phyloP scores from a whole-genome alignment of 1,140 invertebrate genomes.

The Drosophila orosa region DNA sequence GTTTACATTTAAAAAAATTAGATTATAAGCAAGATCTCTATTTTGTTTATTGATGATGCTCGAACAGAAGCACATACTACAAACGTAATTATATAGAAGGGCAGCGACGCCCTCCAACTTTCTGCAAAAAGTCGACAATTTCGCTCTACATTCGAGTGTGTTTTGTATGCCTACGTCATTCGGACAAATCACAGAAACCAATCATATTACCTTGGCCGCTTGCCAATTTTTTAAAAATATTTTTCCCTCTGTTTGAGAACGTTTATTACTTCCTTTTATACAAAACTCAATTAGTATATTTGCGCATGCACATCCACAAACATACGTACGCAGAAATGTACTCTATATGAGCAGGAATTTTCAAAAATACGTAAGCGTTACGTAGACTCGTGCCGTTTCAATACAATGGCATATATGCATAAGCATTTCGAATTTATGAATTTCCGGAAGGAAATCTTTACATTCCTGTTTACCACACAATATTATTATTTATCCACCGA shows the following conservation, averaged over 20 bases:
- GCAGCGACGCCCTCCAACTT: conserved; percentile 25
- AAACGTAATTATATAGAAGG: too few species aligned
- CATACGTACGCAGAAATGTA: conserved; percentile 25
- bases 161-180: conserved; percentile 55
- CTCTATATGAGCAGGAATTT: conserved; percentile 39
- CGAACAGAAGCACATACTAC: conserved; percentile 12
- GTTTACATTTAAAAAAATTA: conserved; percentile 37
- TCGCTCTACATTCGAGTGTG: conserved; percentile 33
- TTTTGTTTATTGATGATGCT: conserved; percentile 44
- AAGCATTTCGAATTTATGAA: conserved; percentile 27
- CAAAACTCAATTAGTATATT: conserved; percentile 60
- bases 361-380: conserved; percentile 45
- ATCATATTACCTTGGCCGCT: conserved; percentile 54
- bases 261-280: conserved; percentile 66
- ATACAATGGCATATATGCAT: conserved; percentile 33
- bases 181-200: conserved; percentile 61
- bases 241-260: conserved; percentile 57
- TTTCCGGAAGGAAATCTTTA: conserved; percentile 50
- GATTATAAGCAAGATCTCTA: conserved; percentile 33
- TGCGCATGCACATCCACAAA: conserved; percentile 45
- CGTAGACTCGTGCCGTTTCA: conserved; percentile 20
- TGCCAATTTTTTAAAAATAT: conserved; percentile 60
- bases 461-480: conserved; percentile 41
- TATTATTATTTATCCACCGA: conserved; percentile 20
- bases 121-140: conserved; percentile 33